Evolutionary conservation across 1,140 invertebrate genomes (phyloP).

Genomic region (Drosophila jambulina): DNA sequence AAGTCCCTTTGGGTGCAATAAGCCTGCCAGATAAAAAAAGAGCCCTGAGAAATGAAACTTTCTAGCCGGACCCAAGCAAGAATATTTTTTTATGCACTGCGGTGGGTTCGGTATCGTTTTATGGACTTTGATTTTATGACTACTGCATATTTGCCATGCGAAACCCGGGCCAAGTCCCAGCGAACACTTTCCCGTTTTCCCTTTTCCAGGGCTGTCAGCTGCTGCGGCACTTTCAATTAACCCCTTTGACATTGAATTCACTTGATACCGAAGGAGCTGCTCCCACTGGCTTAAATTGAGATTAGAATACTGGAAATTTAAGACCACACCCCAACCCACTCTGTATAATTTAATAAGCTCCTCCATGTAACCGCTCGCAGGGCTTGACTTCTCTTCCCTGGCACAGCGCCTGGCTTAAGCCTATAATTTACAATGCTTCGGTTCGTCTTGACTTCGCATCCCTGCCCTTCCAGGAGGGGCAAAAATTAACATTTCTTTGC

Average conservation of each 20-base stretch:
- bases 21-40: constrained; percentile 25
- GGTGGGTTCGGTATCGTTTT: constrained; percentile 39
- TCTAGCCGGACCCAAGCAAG: constrained; percentile 41
- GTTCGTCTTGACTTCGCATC: constrained; percentile 69
- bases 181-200: constrained; percentile 7
- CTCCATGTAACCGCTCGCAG: constrained; percentile 51
- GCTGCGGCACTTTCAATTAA: constrained; percentile 60
- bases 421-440: constrained; percentile 82
- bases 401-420: constrained; percentile 53
- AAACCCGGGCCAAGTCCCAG: neutral
- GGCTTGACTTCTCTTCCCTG: constrained; percentile 18
- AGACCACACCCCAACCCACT: constrained; percentile 29
- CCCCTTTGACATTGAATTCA: constrained; percentile 74
- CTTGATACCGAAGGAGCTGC: constrained; percentile 45
- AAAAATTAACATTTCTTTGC: constrained; percentile 71
- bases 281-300: constrained; percentile 59
- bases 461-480: neutral
- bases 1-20: constrained; percentile 69
- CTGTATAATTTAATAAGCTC: constrained; percentile 74
- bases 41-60: constrained; percentile 40
- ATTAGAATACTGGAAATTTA: constrained; percentile 68
- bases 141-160: constrained; percentile 37
- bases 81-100: constrained; percentile 71
- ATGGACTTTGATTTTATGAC: constrained; percentile 68
- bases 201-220: constrained; percentile 34